A percentile compares a stretch with the other conserved stretches of the same genome.
phyloP scores from a whole-genome alignment of 2,113 vertebrate species.

The Triplophysa dalaica region DNA sequence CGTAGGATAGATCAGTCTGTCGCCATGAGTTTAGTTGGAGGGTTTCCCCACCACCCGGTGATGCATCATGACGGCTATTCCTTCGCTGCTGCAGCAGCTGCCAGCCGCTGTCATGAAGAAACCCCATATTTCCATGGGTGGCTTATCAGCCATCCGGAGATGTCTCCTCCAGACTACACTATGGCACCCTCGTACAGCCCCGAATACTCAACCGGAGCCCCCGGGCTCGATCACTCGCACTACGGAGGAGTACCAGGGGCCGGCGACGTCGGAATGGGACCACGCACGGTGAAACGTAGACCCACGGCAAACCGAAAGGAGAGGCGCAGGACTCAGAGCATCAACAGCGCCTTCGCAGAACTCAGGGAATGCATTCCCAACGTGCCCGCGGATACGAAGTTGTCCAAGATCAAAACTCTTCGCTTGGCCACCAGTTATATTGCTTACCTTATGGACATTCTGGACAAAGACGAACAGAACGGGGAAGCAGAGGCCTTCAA shows the following conservation, averaged over 20 bases:
- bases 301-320: constrained; percentile 98
- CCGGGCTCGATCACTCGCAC: constrained; percentile 85
- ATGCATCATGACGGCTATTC: constrained; percentile 97
- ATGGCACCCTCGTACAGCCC: constrained; percentile 94
- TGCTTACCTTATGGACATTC: constrained; percentile 99
- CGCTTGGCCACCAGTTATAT: constrained; percentile 98
- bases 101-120: constrained; percentile 91
- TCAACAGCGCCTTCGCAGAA: constrained; percentile 98
- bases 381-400: constrained; percentile 95
- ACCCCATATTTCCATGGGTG: constrained; percentile 96
- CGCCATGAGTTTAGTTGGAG: constrained; percentile 92
- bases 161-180: constrained; percentile 94
- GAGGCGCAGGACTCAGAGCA: constrained; percentile 96
- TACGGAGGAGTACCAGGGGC: constrained; percentile 83
- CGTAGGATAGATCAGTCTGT: constrained; percentile 25
- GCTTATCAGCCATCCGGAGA: constrained; percentile 93
- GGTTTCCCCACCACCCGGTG: constrained; percentile 94
- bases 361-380: constrained; percentile 96
- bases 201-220: constrained; percentile 86
- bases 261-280: constrained; percentile 78
- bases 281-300: constrained; percentile 87
- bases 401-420: constrained; percentile 97
- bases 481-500: constrained; percentile 98
- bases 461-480: constrained; percentile 95
- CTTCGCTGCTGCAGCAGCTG: constrained; percentile 85